phyloP scores from a whole-genome alignment of 2,113 vertebrate species.

The Scalopus aquaticus region DNA sequence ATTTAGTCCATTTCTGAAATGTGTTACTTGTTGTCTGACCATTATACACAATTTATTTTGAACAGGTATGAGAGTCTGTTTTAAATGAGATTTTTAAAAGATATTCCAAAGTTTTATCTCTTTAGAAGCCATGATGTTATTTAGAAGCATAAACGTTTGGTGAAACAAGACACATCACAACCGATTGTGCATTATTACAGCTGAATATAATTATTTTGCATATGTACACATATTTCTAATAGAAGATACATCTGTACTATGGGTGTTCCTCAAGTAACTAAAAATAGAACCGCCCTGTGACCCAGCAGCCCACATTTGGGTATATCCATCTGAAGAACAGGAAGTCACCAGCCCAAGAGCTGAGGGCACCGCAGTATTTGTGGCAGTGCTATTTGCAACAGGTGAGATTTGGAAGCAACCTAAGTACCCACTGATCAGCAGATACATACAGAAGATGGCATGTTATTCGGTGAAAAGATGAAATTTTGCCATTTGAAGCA shows the following conservation, averaged over 20 bases:
- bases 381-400: too few relatives aligned
- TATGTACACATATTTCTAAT: background rate
- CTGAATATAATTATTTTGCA: background rate
- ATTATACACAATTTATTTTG: slow-evolving; percentile 7
- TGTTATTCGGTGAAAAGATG: too few relatives aligned
- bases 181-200: background rate
- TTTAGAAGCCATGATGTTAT: background rate
- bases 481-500: too few relatives aligned
- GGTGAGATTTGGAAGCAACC: too few relatives aligned
- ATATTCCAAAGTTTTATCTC: background rate
- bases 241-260: background rate
- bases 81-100: slow-evolving; percentile 17
- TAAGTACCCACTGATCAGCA: too few relatives aligned
- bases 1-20: slow-evolving; percentile 21
- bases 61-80: slow-evolving; percentile 1
- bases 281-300: too few relatives aligned
- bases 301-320: too few relatives aligned
- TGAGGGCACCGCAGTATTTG: too few relatives aligned
- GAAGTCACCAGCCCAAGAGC: too few relatives aligned
- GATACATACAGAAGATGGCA: too few relatives aligned
- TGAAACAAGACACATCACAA: background rate
- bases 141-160: slow-evolving; percentile 8
- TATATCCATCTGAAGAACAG: too few relatives aligned
- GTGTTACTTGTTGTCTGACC: background rate
- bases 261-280: too few relatives aligned